A percentile compares a stretch with the other conserved stretches of the same genome.
Evolutionary conservation across 1,140 invertebrate genomes (phyloP).

Genomic region (Propsilocerus akamusi): DNA sequence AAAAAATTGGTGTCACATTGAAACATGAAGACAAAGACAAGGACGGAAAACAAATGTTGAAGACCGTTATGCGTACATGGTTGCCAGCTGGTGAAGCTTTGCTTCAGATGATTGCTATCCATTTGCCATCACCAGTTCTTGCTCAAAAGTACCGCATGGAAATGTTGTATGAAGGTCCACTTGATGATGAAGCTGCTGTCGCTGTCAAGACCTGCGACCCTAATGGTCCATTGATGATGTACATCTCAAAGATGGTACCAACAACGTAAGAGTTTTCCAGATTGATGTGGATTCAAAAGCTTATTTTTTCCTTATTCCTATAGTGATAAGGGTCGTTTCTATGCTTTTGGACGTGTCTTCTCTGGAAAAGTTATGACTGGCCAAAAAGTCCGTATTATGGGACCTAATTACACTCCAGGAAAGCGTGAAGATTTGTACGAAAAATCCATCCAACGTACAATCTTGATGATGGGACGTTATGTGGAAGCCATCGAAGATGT

Average conservation of each 20-base stretch:
- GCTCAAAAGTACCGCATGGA: conserved; percentile 99
- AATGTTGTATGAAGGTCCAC: conserved; percentile 95
- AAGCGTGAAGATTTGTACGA: conserved; percentile 99
- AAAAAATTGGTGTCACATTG: conserved; percentile 82
- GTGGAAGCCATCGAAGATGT: conserved; percentile 99
- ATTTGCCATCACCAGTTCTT: conserved; percentile 95
- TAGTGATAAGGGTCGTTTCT: conserved; percentile 96
- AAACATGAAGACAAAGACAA: conserved; percentile 92
- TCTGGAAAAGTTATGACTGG: conserved; percentile 88
- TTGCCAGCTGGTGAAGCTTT: conserved; percentile 97
- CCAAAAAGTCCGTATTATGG: conserved; percentile 94
- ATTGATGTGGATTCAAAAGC: too few relatives aligned
- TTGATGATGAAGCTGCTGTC: conserved; percentile 89
- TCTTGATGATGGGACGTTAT: conserved; percentile 99
- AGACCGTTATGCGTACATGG: conserved; percentile 98
- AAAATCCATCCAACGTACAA: conserved; percentile 97
- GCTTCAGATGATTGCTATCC: conserved; percentile 99
- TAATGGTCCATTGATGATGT: conserved; percentile 98
- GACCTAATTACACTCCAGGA: conserved; percentile 91
- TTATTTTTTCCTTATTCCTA: too few relatives aligned
- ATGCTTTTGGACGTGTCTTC: conserved; percentile 99
- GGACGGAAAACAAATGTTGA: conserved; percentile 78
- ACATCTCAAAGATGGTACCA: conserved; percentile 97
- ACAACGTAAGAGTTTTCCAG: too few relatives aligned
- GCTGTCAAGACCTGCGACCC: conserved; percentile 88